Percentiles rank a stretch among this genome's conserved stretches.
phyloP scores from a whole-genome alignment of 2,888 invertebrate genomes.

The Eurytoma adleriae region DNA sequence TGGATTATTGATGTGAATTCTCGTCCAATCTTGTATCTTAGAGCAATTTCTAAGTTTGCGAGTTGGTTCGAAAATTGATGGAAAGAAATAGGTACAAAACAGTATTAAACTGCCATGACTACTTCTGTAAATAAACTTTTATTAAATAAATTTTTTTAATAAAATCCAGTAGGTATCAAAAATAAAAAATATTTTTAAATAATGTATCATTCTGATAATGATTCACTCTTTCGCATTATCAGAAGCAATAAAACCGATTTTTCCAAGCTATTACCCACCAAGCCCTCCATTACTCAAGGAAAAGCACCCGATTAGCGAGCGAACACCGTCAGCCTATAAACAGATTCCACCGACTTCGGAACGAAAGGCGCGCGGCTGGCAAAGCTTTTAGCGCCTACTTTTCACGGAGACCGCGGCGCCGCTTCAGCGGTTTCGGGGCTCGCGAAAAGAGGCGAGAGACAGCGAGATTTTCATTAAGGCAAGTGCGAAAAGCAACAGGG shows the following conservation, averaged over 20 bases:
- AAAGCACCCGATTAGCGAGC: slow-evolving; percentile 1
- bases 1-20: slow-evolving; percentile 4
- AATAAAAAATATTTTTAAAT: too few species aligned
- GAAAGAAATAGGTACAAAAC: too few species aligned
- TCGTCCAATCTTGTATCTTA: not conserved
- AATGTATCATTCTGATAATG: too few species aligned
- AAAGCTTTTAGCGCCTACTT: slow-evolving; percentile 42
- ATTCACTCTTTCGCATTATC: too few species aligned
- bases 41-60: too few species aligned
- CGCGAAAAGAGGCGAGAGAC: not conserved
- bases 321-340: slow-evolving; percentile 1
- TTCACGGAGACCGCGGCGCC: too few species aligned
- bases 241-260: not conserved
- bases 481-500: slow-evolving; percentile 50
- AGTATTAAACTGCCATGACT: too few species aligned
- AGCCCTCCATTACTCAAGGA: slow-evolving; percentile 20
- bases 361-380: not conserved
- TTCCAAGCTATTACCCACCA: slow-evolving; percentile 9
- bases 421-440: not conserved
- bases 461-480: slow-evolving; percentile 36
- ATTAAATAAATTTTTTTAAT: too few species aligned
- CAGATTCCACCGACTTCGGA: too few species aligned
- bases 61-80: too few species aligned
- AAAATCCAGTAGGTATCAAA: too few species aligned
- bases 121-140: too few species aligned